Percentiles rank a stretch among this genome's conserved stretches.
These are phyloP conservation scores for Lycaon pictus DNA, from an alignment of 2,113 vertebrate species.

Conservation along the genomic window DNA sequence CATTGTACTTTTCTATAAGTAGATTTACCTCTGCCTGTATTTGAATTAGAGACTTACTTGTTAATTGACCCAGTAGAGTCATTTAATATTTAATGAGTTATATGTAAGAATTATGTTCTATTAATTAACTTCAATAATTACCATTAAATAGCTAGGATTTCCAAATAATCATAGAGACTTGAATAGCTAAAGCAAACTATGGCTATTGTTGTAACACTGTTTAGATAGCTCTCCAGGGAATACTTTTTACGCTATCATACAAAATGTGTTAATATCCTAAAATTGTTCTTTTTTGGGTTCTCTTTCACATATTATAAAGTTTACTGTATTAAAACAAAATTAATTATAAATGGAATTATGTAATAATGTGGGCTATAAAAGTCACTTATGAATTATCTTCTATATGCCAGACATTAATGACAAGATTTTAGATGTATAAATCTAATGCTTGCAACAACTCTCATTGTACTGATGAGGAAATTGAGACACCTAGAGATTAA, in stretches of 20 bases:
- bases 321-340: not conserved
- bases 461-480: not conserved
- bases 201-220: not conserved
- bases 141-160: not conserved
- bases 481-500: not conserved
- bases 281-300: not conserved
- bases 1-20: not conserved
- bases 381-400: not conserved
- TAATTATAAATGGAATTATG: not conserved
- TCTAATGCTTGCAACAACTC: not conserved
- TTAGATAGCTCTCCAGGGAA: not conserved
- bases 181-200: not conserved
- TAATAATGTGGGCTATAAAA: not conserved
- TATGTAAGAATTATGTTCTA: not conserved
- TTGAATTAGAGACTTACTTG: not conserved
- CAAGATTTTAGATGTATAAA: not conserved
- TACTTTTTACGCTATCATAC: not conserved
- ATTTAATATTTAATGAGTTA: not conserved
- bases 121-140: constrained; percentile 43
- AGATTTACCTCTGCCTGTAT: not conserved
- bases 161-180: not conserved
- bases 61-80: not conserved
- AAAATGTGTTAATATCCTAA: not conserved
- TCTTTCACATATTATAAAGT: not conserved
- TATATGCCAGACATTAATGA: not conserved